Evolutionary conservation across 1,140 invertebrate genomes (phyloP), one percentile per base, ranked within the genome.

Genomic region (Orchesella cincta): DNA sequence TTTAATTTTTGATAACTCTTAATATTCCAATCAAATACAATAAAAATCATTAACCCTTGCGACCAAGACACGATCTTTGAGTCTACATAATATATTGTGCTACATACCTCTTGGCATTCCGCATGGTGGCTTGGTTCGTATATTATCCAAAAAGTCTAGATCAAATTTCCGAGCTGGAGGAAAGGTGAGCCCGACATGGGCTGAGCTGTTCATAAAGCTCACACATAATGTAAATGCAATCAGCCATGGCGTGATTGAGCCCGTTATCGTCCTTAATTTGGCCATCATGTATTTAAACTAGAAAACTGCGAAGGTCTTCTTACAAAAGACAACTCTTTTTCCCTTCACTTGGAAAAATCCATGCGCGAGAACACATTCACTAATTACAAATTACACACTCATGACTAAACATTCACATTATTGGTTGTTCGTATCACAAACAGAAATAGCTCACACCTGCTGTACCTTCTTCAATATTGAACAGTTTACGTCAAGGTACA

Each of bases 141-240:
- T 89, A 84, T 93, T 97, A 85, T 98, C 95, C 85, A 98, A 87
- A 87, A 97, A 98, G 87, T 98, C 96, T 83, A 98, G 87, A 84
- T 95, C 94, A 84, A 92, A 96, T 81, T 92, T 90, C 80, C 94
- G 89, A 0, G 94, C 93, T 2, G 90, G 92, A 54, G 94, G 94
- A 86, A 91, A 96, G 1, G 92, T 94, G n/a, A 96, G 86, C 1
- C 93, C 91, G 3, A 96, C 93, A 85, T 96, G 94, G 74, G 83
- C 78, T n/a, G 20, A 33, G 2, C 12, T 39, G 20, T 36, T 26
- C 2, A 31, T 20, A 39, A 73, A 39, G 39, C 35, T 46, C 71
- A 73, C 12, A 20, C 2, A 73, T 1, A 73, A 8, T 1, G 3
- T 35, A 29, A 5, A 73, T 5, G 23, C 3, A 20, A 36, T 57